These are phyloP conservation scores for Julus scanicus DNA, from an alignment of 2,888 invertebrate genomes.

Conservation along the genomic window DNA sequence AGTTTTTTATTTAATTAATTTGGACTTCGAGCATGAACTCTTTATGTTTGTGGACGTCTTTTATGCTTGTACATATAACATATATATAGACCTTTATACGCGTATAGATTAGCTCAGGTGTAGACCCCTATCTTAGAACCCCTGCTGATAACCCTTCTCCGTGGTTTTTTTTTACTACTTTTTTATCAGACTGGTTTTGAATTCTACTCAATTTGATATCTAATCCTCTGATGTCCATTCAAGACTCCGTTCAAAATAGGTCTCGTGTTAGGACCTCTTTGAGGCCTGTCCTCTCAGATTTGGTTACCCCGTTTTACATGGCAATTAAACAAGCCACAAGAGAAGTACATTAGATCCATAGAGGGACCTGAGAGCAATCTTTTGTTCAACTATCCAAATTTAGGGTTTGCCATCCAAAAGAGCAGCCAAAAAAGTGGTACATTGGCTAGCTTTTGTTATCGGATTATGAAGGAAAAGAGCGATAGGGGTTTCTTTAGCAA, in stretches of 20 bases:
- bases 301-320: conserved; percentile 45
- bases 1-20: too few species aligned
- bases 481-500: conserved; percentile 41
- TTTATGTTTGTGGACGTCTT: too few species aligned
- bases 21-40: too few species aligned
- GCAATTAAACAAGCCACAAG: conserved; percentile 50
- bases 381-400: conserved; percentile 51
- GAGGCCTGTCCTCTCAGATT: conserved; percentile 46
- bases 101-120: conserved; percentile 21
- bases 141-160: conserved; percentile 37
- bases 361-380: conserved; percentile 8
- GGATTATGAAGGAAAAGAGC: conserved; percentile 48
- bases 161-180: not conserved
- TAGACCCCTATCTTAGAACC: conserved; percentile 34
- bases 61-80: too few species aligned
- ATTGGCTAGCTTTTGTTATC: conserved; percentile 32
- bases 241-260: conserved; percentile 37
- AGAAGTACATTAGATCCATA: conserved; percentile 50
- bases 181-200: conserved; percentile 46
- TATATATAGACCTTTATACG: too few species aligned
- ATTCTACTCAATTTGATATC: conserved; percentile 50
- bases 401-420: conserved; percentile 47
- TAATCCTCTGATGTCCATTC: conserved; percentile 29
- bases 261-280: conserved; percentile 37
- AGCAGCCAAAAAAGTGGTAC: conserved; percentile 37